Conservation (phyloP, 2,888 invertebrate species). For the Agapostemon virescens region DNA sequence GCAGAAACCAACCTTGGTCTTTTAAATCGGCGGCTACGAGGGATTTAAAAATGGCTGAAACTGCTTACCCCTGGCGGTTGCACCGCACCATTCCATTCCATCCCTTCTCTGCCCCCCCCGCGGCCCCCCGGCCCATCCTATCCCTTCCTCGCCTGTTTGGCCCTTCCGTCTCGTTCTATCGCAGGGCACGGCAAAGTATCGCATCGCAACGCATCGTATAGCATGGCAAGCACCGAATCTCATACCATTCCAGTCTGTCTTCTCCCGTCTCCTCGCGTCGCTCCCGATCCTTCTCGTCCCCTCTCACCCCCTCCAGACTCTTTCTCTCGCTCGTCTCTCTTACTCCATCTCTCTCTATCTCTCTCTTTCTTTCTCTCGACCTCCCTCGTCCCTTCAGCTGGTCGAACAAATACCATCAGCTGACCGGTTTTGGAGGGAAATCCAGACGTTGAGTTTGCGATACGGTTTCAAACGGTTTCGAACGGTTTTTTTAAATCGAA, state of each 20-base stretch:
- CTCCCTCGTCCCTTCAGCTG: slow-evolving; percentile 59
- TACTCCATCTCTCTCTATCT: not conserved
- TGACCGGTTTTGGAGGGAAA: slow-evolving; percentile 70
- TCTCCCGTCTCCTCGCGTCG: not conserved
- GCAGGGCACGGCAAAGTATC: not conserved
- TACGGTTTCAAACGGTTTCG: not conserved
- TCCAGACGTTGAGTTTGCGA: slow-evolving; percentile 17
- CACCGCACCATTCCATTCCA: not conserved
- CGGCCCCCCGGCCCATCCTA: not conserved
- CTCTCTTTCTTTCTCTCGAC: not conserved
- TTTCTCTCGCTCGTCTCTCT: not conserved
- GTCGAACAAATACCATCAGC: slow-evolving; percentile 60
- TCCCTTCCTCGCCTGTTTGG: not conserved
- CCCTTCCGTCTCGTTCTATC: not conserved
- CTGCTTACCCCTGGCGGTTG: slow-evolving; percentile 43
- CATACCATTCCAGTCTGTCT: not conserved
- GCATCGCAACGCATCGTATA: not conserved
- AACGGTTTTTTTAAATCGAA: slow-evolving; percentile 11
- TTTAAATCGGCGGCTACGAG: slow-evolving; percentile 74
- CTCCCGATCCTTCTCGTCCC: not conserved
- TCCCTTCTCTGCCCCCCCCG: not conserved
- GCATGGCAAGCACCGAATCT: not conserved
- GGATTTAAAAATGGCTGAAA: slow-evolving; percentile 77
- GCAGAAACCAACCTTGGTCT: slow-evolving; percentile 64
- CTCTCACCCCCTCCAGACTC: not conserved